Evolutionary conservation across 1,140 invertebrate species (phyloP).

Genomic region (Lycorma delicatula): DNA sequence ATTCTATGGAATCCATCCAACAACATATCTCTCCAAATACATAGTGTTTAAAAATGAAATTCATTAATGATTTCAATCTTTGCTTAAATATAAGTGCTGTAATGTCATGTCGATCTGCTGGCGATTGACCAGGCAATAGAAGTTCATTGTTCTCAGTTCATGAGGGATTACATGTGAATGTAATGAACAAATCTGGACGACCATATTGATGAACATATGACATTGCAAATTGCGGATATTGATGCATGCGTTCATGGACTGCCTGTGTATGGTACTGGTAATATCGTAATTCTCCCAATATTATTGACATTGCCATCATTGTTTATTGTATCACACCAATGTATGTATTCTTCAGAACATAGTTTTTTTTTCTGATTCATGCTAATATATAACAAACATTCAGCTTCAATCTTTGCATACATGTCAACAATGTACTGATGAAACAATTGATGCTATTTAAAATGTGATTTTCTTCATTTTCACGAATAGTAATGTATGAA

Average conservation of each 20-base stretch:
- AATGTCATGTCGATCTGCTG: constrained; percentile 36
- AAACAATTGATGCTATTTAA: constrained; percentile 35
- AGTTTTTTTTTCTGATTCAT: constrained; percentile 41
- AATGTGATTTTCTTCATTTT: constrained; percentile 31
- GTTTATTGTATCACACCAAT: constrained; percentile 33
- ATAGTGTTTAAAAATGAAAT: constrained; percentile 36
- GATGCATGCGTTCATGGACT: constrained; percentile 36
- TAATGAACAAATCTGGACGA: constrained; percentile 28
- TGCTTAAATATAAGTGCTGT: constrained; percentile 40
- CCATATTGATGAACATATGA: constrained; percentile 8
- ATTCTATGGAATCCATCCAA: constrained; percentile 39
- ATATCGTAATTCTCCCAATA: too few relatives aligned
- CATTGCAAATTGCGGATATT: constrained; percentile 9
- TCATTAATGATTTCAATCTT: constrained; percentile 41
- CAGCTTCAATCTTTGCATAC: constrained; percentile 40
- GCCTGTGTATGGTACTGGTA: constrained; percentile 8
- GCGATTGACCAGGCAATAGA: constrained; percentile 27
- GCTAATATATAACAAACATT: constrained; percentile 35
- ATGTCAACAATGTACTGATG: constrained; percentile 39
- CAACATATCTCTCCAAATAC: constrained; percentile 35
- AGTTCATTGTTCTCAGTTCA: constrained; percentile 33
- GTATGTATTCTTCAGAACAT: constrained; percentile 39
- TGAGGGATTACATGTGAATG: constrained; percentile 41
- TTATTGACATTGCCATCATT: constrained; percentile 21
- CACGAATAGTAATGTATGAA: constrained; percentile 36